A percentile compares a stretch with the other conserved stretches of the same genome.
Conservation (phyloP, 2,888 invertebrate genomes). For the Hydrotaea diabolus region DNA sequence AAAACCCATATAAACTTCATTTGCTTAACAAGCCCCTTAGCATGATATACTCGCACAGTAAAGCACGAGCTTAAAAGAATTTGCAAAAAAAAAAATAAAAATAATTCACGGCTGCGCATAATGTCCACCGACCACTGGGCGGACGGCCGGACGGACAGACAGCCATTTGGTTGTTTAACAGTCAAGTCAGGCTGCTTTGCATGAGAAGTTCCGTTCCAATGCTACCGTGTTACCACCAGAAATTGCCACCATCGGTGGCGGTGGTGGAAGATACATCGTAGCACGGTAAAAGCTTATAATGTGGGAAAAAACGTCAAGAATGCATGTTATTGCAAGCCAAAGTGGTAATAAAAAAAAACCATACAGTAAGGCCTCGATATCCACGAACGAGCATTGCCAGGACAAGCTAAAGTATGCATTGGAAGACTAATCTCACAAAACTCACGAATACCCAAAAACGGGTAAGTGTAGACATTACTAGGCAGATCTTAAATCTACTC, state of each 20-base stretch:
- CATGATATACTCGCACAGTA: slow-evolving; percentile 30
- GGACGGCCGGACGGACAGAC: slow-evolving; percentile 31
- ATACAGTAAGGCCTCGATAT: not conserved
- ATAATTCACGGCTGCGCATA: slow-evolving; percentile 62
- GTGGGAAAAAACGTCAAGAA: slow-evolving; percentile 79
- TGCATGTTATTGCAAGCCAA: slow-evolving; percentile 70
- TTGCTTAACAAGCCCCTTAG: slow-evolving; percentile 72
- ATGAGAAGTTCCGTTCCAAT: slow-evolving; percentile 70
- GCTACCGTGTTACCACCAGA: slow-evolving; percentile 48
- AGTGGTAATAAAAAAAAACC: slow-evolving; percentile 34
- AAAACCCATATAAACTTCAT: slow-evolving; percentile 61
- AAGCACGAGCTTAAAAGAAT: slow-evolving; percentile 49
- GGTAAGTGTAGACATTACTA: too few species aligned
- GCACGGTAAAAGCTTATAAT: slow-evolving; percentile 69
- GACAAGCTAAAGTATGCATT: not conserved
- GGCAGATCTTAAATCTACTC: too few species aligned
- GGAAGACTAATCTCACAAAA: too few species aligned
- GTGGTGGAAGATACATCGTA: slow-evolving; percentile 11
- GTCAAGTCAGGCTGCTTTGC: slow-evolving; percentile 78
- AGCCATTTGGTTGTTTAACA: slow-evolving; percentile 37
- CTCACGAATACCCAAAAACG: too few species aligned
- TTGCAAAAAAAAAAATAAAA: slow-evolving; percentile 34
- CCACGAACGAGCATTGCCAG: not conserved
- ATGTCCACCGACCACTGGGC: slow-evolving; percentile 26
- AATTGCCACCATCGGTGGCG: slow-evolving; percentile 34